These are phyloP conservation scores for Drosophila nannoptera DNA, from an alignment of 1,140 invertebrate species.

Conservation along the genomic window DNA sequence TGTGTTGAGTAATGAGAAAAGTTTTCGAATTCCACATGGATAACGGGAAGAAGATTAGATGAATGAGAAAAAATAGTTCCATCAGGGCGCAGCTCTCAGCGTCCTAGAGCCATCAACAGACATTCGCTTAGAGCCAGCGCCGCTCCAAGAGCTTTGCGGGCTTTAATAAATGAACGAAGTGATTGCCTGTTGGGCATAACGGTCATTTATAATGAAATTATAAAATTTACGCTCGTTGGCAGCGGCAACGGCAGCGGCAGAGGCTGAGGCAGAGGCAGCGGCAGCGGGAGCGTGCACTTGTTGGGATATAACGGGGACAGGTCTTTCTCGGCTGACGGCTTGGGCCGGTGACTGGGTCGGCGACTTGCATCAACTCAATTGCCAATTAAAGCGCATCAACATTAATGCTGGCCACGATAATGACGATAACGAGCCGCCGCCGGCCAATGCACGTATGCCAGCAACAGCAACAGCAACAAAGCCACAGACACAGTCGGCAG, in stretches of 20 bases:
- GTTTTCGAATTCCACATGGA: not conserved
- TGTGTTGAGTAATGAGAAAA: not conserved
- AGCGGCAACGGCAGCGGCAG: constrained; percentile 1
- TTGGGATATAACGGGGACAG: constrained; percentile 17
- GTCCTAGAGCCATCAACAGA: too few species aligned
- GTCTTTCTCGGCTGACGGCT: constrained; percentile 4
- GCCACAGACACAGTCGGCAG: constrained; percentile 10
- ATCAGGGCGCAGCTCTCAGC: too few species aligned
- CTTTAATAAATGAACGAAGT: constrained; percentile 12
- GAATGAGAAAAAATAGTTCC: too few species aligned
- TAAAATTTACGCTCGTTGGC: constrained; percentile 35
- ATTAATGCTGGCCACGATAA: constrained; percentile 65
- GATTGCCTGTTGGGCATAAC: constrained; percentile 18
- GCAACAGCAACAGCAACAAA: constrained; percentile 44
- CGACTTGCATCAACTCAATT: constrained; percentile 61
- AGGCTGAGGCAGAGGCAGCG: too few species aligned
- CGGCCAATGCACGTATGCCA: constrained; percentile 59
- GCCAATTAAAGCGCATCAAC: constrained; percentile 71
- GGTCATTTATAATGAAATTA: constrained; percentile 58
- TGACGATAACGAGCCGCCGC: constrained; percentile 66
- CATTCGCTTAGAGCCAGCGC: too few species aligned
- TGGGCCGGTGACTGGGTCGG: constrained; percentile 17
- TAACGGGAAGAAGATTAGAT: too few species aligned
- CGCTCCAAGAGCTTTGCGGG: not conserved
- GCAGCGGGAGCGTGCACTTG: constrained; percentile 25